Conservation (phyloP, 2,888 invertebrate genomes). For the Orthosia gracilis region DNA sequence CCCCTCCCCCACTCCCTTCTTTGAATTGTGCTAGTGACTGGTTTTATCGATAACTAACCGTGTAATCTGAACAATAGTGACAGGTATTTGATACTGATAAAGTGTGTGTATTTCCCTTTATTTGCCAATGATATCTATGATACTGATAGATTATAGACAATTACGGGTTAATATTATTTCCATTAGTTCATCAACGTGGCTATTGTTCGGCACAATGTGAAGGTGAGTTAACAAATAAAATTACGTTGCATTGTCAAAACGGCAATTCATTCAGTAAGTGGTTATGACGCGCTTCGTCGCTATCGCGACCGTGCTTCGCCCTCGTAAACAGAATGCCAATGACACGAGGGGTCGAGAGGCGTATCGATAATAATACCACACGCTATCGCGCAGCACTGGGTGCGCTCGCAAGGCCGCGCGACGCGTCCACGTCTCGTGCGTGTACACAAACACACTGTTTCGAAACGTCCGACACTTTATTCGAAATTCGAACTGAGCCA, state of each 20-base stretch:
- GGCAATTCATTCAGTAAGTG: slow-evolving; percentile 73
- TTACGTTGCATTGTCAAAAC: slow-evolving; percentile 54
- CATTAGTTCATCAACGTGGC: slow-evolving; percentile 34
- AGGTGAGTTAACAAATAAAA: slow-evolving; percentile 54
- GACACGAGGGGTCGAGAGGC: slow-evolving; percentile 84
- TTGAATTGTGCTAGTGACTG: slow-evolving; percentile 77
- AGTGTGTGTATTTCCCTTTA: slow-evolving; percentile 32
- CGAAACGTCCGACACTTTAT: slow-evolving; percentile 76
- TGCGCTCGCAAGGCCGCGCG: slow-evolving; percentile 87
- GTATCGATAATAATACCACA: slow-evolving; percentile 85
- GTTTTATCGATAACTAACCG: slow-evolving; percentile 80
- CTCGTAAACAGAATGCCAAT: slow-evolving; percentile 89
- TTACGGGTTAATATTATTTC: slow-evolving; percentile 11
- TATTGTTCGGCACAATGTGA: slow-evolving; percentile 50
- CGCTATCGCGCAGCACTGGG: slow-evolving; percentile 85
- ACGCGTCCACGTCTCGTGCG: slow-evolving; percentile 76
- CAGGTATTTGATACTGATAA: slow-evolving; percentile 57
- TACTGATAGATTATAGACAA: slow-evolving; percentile 15
- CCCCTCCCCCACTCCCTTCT: slow-evolving; percentile 81
- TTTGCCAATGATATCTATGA: slow-evolving; percentile 36
- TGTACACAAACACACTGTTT: slow-evolving; percentile 80
- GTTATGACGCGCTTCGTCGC: slow-evolving; percentile 75
- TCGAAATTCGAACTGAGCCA: slow-evolving; percentile 73
- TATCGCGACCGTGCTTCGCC: slow-evolving; percentile 83
- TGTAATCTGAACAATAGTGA: slow-evolving; percentile 55